Conservation (phyloP, 2,797 vertebrate genomes). For the Otolemur crassicaudatus region DNA sequence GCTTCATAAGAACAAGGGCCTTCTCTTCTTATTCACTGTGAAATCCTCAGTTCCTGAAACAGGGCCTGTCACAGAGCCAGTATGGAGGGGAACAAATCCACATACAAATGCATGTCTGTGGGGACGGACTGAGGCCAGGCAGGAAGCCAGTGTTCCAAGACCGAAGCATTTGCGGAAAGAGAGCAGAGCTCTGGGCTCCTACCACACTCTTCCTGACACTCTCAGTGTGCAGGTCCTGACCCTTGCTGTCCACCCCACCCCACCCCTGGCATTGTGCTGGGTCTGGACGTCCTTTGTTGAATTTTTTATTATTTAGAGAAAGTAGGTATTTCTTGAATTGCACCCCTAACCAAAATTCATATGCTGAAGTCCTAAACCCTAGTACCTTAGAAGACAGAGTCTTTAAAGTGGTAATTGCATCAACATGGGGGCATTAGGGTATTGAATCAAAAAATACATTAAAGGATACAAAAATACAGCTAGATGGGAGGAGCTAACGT, state of each 20-base stretch:
- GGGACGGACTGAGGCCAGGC: not conserved
- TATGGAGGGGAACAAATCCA: not conserved
- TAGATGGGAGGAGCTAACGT: not conserved
- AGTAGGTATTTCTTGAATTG: not conserved
- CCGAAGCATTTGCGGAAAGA: not conserved
- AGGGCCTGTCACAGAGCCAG: not conserved
- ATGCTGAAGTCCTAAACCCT: not conserved
- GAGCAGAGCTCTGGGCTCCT: too few relatives aligned
- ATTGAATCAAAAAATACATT: too few relatives aligned
- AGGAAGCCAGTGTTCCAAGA: not conserved
- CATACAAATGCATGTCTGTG: accelerated
- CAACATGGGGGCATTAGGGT: not conserved
- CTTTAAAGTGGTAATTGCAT: not conserved
- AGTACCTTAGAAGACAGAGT: not conserved
- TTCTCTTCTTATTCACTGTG: too few relatives aligned
- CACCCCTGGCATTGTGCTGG: not conserved
- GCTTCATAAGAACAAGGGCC: too few relatives aligned
- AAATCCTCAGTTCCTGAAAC: not conserved
- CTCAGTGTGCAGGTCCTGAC: not conserved
- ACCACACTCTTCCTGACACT: accelerated
- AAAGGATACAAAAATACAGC: too few relatives aligned
- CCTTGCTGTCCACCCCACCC: too few relatives aligned
- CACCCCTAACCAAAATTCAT: not conserved
- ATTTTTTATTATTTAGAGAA: not conserved
- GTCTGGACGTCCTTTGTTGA: not conserved